Conservation (phyloP, 2,888 invertebrate species). For the Acanthoscelides obtectus region DNA sequence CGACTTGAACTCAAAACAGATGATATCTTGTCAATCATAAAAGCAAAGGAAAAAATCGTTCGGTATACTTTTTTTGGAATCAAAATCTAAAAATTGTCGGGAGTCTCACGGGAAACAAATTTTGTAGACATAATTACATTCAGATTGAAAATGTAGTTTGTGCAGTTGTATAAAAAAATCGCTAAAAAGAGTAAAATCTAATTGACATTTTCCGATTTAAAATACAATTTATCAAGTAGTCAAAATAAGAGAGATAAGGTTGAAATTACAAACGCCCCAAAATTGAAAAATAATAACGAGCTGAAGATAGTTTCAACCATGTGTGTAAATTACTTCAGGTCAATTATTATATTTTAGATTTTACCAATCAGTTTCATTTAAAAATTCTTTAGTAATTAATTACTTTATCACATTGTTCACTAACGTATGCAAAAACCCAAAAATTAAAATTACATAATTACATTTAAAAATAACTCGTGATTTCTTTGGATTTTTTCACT, state of each 20-base stretch:
- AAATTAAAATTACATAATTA: not conserved
- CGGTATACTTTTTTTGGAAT: not conserved
- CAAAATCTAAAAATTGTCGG: not conserved
- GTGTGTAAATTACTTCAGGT: not conserved
- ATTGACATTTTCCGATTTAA: not conserved
- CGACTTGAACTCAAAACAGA: too few relatives aligned
- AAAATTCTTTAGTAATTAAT: not conserved
- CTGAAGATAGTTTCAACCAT: not conserved
- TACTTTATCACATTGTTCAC: not conserved
- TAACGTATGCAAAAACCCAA: not conserved
- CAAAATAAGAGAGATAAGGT: not conserved
- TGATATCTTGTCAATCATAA: too few relatives aligned
- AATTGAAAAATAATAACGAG: not conserved
- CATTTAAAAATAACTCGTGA: not conserved
- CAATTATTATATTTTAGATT: not conserved
- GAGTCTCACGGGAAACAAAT: not conserved
- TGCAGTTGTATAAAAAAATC: not conserved
- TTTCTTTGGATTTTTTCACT: not conserved
- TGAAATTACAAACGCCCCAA: not conserved
- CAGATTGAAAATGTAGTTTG: not conserved
- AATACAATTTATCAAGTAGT: not conserved
- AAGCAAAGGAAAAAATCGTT: too few relatives aligned
- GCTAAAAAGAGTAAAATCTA: not conserved
- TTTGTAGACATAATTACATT: not conserved
- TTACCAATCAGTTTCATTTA: too few relatives aligned